phyloP scores from a whole-genome alignment of 1,140 invertebrate species.

The Epicauta chinensis region DNA sequence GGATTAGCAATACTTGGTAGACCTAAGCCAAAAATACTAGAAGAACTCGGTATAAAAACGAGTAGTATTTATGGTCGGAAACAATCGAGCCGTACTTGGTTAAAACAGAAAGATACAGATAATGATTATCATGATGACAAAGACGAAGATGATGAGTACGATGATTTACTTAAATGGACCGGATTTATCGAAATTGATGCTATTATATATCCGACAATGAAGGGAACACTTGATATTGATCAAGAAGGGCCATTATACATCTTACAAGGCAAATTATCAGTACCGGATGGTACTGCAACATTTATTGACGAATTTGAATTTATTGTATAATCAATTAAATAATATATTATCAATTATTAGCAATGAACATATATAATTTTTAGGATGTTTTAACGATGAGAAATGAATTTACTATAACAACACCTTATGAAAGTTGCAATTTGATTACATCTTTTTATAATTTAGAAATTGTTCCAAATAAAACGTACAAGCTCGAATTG shows the following conservation, averaged over 20 bases:
- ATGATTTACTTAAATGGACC: constrained; percentile 49
- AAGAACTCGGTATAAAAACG: constrained; percentile 36
- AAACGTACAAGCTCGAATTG: constrained; percentile 50
- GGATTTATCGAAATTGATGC: constrained; percentile 56
- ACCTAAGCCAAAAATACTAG: constrained; percentile 47
- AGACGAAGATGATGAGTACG: constrained; percentile 35
- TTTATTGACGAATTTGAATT: constrained; percentile 47
- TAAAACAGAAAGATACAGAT: constrained; percentile 11
- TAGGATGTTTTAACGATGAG: constrained; percentile 50
- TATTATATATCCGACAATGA: constrained; percentile 57
- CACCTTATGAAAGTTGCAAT: constrained; percentile 53
- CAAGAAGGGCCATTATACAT: constrained; percentile 49
- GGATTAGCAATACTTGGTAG: constrained; percentile 49
- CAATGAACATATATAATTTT: too few species aligned
- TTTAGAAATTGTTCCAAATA: constrained; percentile 51
- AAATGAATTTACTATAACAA: constrained; percentile 58
- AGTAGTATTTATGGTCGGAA: constrained; percentile 30
- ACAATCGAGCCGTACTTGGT: constrained; percentile 5
- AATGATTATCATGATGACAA: constrained; percentile 22
- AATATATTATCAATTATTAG: too few species aligned
- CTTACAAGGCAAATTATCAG: constrained; percentile 43
- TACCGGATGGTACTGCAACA: constrained; percentile 49
- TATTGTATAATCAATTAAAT: constrained; percentile 24
- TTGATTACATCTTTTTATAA: constrained; percentile 55
- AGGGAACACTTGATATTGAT: constrained; percentile 51